Base-by-base conservation (phyloP, 1,140 invertebrate genomes). In the Saxidomus purpurata region DNA sequence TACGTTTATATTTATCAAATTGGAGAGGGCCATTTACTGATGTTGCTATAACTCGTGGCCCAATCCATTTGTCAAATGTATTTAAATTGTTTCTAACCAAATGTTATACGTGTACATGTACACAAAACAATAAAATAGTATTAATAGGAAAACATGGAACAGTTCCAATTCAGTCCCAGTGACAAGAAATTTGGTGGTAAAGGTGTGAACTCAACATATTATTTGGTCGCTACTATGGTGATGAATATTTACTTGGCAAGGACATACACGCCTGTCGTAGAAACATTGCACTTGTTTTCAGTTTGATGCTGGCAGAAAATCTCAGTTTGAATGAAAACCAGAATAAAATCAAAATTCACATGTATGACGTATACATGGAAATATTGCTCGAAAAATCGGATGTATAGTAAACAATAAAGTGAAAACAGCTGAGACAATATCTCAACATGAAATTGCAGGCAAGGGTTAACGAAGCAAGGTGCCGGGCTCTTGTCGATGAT, bases 401-500 rank as follows among this genome's bases (percentile, higher is more conserved):
- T n/a, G n/a, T n/a, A 47, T 47, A 9, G 8, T 8, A 47, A 17
- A 55, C 2, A n/a, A 77, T 77, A 38, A 47, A 77, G 19, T 9
- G 13, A 47, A 43, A 49, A 22, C 74, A 77, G 28, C 19, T 38
- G 8, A 77, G 74, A 47, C 19, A 43, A 22, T 77, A 43, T 77
- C 47, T 77, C 11, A 77, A 31, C n/a, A 77, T 77, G 74, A 77
- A 77, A n/a, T 31, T 77, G 28, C 74, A 77, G n/a, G 36, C 74
- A 0, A 36, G 74, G 11, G 74, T 77, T 8, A 77, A 77, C 28
- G 74, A 77, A 77, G 74, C 74, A 8, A 77, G 47, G 47, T 77
- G 74, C 40, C 22, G 28, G 15, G 74, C 74, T 77, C 17, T 77
- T 13, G 47, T 77, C 19, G 40, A 77, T n/a, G 74, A 77, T 43